Conservation (phyloP, 2,113 vertebrate species). For the Chlorodrepanis virens region DNA sequence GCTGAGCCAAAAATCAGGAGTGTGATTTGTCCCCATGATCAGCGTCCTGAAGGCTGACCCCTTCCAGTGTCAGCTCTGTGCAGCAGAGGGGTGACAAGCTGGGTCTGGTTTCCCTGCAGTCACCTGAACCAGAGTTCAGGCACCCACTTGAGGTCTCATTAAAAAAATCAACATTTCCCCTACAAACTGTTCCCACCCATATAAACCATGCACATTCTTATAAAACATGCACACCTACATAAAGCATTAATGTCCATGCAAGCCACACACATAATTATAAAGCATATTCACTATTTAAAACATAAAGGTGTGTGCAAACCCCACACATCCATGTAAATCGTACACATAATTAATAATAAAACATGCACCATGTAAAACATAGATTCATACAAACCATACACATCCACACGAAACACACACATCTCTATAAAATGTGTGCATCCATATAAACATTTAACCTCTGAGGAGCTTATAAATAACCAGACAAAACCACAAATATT, state of each 20-base stretch:
- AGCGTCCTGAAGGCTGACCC: rapidly evolving
- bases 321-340: neutral
- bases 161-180: neutral
- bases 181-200: neutral
- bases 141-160: neutral
- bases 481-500: neutral
- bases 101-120: no score
- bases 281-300: neutral
- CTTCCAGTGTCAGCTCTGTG: neutral
- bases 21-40: rapidly evolving
- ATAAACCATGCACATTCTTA: neutral
- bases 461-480: neutral
- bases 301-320: rapidly evolving
- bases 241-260: neutral
- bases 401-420: neutral
- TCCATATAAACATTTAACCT: neutral
- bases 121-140: neutral
- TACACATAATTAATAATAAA: neutral
- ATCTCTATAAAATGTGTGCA: neutral
- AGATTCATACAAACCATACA: neutral
- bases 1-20: neutral
- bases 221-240: neutral
- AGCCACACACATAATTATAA: neutral
- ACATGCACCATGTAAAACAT: neutral
- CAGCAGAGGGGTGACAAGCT: neutral